These are phyloP conservation scores for Plebejus melissa DNA, from an alignment of 2,888 invertebrate genomes.

Conservation along the genomic window DNA sequence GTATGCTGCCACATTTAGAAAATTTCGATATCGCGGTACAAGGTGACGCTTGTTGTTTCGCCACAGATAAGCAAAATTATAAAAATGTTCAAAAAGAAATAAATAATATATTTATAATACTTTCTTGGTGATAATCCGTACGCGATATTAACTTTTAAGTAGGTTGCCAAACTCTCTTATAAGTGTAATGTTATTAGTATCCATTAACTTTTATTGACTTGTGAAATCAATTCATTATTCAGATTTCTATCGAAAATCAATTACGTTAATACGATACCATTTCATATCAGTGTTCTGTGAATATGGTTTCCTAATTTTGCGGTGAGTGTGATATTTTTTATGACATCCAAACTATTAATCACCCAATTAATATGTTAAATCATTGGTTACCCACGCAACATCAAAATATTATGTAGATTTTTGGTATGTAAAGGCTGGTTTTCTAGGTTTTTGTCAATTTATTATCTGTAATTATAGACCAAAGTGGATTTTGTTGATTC, in stretches of 20 bases:
- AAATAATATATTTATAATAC: not conserved
- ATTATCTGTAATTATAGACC: not conserved
- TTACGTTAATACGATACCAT: not conserved
- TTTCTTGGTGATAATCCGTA: not conserved
- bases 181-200: conserved; percentile 2
- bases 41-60: too few species aligned
- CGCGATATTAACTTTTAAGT: not conserved
- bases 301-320: conserved; percentile 7
- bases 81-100: too few species aligned
- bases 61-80: too few species aligned
- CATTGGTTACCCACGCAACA: not conserved
- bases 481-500: not conserved
- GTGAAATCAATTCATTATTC: conserved; percentile 12
- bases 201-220: conserved; percentile 8
- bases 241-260: conserved; percentile 7
- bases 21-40: too few species aligned
- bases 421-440: not conserved
- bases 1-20: too few species aligned
- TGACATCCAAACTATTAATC: not conserved
- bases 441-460: not conserved
- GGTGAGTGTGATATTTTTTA: conserved; percentile 10
- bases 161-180: not conserved
- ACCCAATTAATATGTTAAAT: conserved; percentile 7
- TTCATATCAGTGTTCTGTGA: not conserved
- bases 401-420: not conserved